Evolutionary conservation across 2,113 vertebrate species (phyloP).

Genomic region (Heloderma charlesbogerti): DNA sequence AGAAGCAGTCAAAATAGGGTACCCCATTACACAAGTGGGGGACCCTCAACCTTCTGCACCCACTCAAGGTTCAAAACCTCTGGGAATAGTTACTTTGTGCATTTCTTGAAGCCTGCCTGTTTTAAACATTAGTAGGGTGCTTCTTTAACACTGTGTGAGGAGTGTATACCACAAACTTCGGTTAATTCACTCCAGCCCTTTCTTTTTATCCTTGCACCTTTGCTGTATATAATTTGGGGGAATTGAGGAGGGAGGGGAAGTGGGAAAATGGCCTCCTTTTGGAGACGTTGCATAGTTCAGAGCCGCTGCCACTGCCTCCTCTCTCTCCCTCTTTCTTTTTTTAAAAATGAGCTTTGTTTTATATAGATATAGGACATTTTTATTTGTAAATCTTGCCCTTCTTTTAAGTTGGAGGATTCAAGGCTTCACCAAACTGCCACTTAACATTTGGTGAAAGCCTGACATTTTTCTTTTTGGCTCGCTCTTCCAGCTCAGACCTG

Average conservation of each 20-base stretch:
- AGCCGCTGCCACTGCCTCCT: neutral
- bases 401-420: neutral
- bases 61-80: neutral
- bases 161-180: neutral
- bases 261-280: neutral
- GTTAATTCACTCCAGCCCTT: neutral
- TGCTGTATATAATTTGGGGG: slow-evolving; percentile 24
- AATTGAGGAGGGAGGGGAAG: neutral
- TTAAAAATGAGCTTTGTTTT: slow-evolving; percentile 32
- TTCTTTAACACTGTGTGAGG: slow-evolving; percentile 16
- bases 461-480: neutral
- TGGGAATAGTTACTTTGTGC: neutral
- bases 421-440: neutral
- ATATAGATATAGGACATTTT: slow-evolving; percentile 24
- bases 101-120: neutral
- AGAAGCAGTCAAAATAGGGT: neutral
- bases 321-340: neutral
- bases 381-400: neutral
- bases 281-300: neutral
- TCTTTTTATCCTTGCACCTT: slow-evolving; percentile 1
- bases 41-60: neutral
- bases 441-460: neutral
- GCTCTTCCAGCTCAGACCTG: neutral
- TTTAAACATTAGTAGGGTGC: neutral
- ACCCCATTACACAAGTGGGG: neutral